A percentile compares a stretch with the other conserved stretches of the same genome.
Conservation (phyloP, 2,113 vertebrate genomes). For the Pelobates fuscus region DNA sequence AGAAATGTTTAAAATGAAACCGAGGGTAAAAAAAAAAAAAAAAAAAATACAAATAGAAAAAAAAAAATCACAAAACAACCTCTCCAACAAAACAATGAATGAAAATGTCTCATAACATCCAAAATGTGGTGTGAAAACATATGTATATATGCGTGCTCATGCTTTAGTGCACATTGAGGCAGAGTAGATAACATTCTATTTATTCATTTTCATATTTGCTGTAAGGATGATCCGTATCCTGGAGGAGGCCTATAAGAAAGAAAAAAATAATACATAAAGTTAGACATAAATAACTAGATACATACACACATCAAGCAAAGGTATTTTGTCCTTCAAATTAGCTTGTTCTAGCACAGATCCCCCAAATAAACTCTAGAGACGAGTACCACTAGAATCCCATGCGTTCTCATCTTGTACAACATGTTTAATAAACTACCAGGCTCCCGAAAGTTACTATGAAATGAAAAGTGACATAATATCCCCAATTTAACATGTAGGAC, state of each 20-base stretch:
- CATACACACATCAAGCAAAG: too few species aligned
- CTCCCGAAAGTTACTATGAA: too few species aligned
- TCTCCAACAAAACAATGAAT: too few species aligned
- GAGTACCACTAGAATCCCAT: too few species aligned
- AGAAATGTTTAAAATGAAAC: too few species aligned
- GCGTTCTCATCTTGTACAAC: too few species aligned
- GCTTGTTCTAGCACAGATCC: too few species aligned
- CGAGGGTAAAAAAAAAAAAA: neutral
- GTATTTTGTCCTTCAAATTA: too few species aligned
- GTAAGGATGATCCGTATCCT: constrained; percentile 82
- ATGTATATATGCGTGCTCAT: neutral
- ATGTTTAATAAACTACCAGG: too few species aligned
- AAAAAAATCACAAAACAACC: neutral
- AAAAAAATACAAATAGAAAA: neutral
- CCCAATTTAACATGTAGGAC: too few species aligned
- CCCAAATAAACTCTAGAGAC: too few species aligned
- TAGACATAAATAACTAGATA: neutral
- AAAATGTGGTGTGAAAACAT: neutral
- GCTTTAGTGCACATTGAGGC: neutral
- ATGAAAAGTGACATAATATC: too few species aligned
- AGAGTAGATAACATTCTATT: constrained; percentile 26
- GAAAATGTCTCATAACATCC: neutral
- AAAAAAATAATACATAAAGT: neutral
- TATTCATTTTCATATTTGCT: constrained; percentile 87
- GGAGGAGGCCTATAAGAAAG: constrained; percentile 75